Percentiles rank a stretch among this genome's conserved stretches.
Conservation (phyloP, 2,797 vertebrate genomes). For the Phoeniculus purpureus region DNA sequence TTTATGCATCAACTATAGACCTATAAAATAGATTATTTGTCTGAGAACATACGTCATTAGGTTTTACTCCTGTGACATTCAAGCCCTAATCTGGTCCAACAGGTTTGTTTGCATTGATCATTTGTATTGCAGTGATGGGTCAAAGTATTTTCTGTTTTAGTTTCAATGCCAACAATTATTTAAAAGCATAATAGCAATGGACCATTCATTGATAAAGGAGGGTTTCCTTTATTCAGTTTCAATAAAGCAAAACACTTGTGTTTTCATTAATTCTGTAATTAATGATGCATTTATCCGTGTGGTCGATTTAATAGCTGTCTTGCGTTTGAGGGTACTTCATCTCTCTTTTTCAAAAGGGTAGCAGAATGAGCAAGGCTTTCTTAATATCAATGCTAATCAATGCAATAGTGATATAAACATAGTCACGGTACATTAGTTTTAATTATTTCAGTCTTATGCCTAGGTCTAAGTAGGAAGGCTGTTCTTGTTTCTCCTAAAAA, state of each 20-base stretch:
- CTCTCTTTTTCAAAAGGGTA: background rate
- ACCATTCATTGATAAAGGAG: background rate
- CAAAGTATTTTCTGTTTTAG: background rate
- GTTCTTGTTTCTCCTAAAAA: background rate
- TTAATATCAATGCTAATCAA: background rate
- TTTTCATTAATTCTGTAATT: background rate
- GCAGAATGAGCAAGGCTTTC: background rate
- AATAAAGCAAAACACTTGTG: background rate
- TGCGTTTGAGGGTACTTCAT: background rate
- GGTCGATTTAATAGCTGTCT: background rate
- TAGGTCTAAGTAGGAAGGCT: background rate
- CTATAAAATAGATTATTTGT: background rate
- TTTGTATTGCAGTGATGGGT: background rate
- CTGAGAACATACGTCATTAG: background rate
- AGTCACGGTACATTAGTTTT: too few species aligned
- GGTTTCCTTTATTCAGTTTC: background rate
- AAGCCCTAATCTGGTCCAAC: background rate
- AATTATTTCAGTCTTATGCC: background rate
- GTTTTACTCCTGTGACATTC: background rate
- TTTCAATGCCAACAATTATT: background rate
- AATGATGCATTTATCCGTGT: rapidly evolving
- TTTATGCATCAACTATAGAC: background rate
- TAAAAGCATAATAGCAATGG: background rate
- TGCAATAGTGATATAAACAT: background rate
- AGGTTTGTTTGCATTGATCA: background rate